Evolutionary conservation across 2,888 invertebrate genomes (phyloP).

Genomic region (Loripinus fragilis): DNA sequence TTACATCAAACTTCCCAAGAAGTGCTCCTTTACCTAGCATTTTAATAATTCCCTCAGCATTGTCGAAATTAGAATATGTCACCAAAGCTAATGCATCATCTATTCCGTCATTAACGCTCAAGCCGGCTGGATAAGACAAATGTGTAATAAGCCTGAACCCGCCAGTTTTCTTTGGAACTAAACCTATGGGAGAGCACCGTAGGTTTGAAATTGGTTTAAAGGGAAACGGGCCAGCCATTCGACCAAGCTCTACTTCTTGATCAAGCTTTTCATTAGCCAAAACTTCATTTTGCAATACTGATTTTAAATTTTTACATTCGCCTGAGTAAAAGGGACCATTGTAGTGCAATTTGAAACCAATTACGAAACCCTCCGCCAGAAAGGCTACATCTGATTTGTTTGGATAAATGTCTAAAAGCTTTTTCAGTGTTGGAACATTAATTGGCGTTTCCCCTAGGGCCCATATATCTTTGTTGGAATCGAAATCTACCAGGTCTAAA

Average conservation of each 20-base stretch:
- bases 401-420: not conserved
- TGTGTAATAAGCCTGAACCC: constrained; percentile 33
- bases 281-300: constrained; percentile 6
- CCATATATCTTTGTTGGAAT: not conserved
- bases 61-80: constrained; percentile 32
- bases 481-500: not conserved
- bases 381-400: too few species aligned
- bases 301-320: not conserved
- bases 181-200: constrained; percentile 19
- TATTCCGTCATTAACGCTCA: constrained; percentile 35
- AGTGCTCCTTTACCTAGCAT: constrained; percentile 10
- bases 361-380: too few species aligned
- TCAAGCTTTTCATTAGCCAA: not conserved
- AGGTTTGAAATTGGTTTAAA: constrained; percentile 23
- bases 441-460: constrained; percentile 1
- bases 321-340: not conserved
- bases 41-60: too few species aligned
- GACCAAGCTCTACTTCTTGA: constrained; percentile 4
- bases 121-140: constrained; percentile 22
- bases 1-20: constrained; percentile 29
- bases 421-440: not conserved
- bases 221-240: constrained; percentile 14
- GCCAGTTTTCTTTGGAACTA: constrained; percentile 28
- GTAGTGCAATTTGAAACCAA: not conserved
- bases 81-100: constrained; percentile 28